These are phyloP conservation scores for Bombus turneri DNA, from an alignment of 1,140 invertebrate genomes.

Conservation along the genomic window DNA sequence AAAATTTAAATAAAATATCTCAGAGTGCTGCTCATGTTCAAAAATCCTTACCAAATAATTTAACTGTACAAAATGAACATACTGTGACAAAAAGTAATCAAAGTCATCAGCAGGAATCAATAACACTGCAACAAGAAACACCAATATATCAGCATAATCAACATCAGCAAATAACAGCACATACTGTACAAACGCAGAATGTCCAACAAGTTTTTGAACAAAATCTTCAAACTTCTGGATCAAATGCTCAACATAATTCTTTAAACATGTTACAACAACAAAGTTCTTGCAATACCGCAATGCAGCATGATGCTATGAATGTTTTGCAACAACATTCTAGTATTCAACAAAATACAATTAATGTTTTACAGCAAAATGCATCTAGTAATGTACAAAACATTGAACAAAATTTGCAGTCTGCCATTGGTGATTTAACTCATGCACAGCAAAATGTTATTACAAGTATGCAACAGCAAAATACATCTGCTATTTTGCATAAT, in stretches of 20 bases:
- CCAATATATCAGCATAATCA: slow-evolving; percentile 67
- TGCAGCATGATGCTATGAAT: slow-evolving; percentile 68
- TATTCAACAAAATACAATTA: slow-evolving; percentile 76
- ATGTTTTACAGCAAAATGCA: slow-evolving; percentile 74
- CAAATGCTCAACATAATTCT: slow-evolving; percentile 71
- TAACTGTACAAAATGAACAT: slow-evolving; percentile 72
- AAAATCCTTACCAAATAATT: slow-evolving; percentile 72
- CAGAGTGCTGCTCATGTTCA: slow-evolving; percentile 64
- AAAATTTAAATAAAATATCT: slow-evolving; percentile 67
- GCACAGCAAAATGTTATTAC: slow-evolving; percentile 63
- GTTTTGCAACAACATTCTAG: slow-evolving; percentile 75
- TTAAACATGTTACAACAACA: slow-evolving; percentile 72
- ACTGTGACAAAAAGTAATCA: slow-evolving; percentile 65
- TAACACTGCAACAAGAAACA: slow-evolving; percentile 59
- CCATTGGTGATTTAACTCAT: slow-evolving; percentile 53
- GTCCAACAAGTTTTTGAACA: slow-evolving; percentile 79
- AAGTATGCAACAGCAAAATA: slow-evolving; percentile 71
- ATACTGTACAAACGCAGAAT: slow-evolving; percentile 78
- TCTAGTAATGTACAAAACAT: slow-evolving; percentile 63
- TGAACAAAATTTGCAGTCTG: slow-evolving; percentile 71
- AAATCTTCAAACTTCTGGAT: slow-evolving; percentile 72
- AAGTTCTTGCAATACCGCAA: slow-evolving; percentile 60
- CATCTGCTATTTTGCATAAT: slow-evolving; percentile 64
- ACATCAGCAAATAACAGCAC: slow-evolving; percentile 77
- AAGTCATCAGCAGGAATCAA: slow-evolving; percentile 58